phyloP scores from a whole-genome alignment of 2,113 vertebrate genomes.

The Scortum barcoo region DNA sequence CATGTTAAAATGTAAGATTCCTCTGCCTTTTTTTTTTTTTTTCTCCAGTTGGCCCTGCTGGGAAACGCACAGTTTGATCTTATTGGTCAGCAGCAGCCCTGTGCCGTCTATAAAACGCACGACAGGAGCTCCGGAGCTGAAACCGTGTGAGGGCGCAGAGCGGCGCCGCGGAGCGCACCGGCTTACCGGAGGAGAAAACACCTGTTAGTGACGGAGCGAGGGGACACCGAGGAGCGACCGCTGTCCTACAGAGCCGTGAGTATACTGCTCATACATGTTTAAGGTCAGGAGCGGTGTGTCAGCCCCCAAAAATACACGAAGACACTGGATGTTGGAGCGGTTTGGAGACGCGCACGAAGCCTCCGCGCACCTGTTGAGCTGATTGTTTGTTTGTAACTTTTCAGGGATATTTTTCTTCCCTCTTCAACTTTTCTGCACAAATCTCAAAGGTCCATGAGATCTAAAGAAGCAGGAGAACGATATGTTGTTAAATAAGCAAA shows the following conservation, averaged over 20 bases:
- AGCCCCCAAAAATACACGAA: too few relatives aligned
- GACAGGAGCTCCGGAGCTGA: constrained; percentile 43
- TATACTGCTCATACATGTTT: not conserved
- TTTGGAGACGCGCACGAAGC: constrained; percentile 35
- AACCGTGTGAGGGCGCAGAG: constrained; percentile 61
- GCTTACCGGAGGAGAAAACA: constrained; percentile 36
- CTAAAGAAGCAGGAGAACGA: not conserved
- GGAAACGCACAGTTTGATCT: constrained; percentile 52
- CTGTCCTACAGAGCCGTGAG: constrained; percentile 40
- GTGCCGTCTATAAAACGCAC: constrained; percentile 67
- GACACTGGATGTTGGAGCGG: not conserved
- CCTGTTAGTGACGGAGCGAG: constrained; percentile 55
- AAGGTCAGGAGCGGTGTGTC: not conserved
- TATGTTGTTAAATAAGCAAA: not conserved
- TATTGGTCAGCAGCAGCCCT: constrained; percentile 73
- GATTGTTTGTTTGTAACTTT: constrained; percentile 21
- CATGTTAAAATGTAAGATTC: not conserved
- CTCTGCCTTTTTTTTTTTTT: not conserved
- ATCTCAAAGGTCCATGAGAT: not conserved
- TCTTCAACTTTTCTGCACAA: not conserved
- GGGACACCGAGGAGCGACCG: not conserved
- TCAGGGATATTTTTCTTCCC: not conserved
- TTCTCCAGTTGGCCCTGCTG: constrained; percentile 30
- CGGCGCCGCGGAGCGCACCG: constrained; percentile 51
- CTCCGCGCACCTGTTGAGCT: constrained; percentile 47